Conservation (phyloP, 2,797 vertebrate species). For the Molothrus ater region DNA sequence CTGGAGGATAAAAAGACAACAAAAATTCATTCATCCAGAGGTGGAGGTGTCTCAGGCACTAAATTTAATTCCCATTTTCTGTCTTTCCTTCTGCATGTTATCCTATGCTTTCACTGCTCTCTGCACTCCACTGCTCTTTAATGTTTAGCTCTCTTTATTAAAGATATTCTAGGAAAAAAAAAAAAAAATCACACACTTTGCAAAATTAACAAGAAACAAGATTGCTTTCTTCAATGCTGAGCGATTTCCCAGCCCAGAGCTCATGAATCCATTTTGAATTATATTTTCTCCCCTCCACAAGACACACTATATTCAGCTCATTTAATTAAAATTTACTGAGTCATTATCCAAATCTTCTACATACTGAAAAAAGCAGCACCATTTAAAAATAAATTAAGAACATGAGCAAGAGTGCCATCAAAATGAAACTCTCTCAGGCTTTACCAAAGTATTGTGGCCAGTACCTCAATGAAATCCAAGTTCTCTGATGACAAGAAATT, state of each 20-base stretch:
- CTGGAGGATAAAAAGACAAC: neutral
- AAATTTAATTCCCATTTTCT: neutral
- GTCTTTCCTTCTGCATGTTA: neutral
- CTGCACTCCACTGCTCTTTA: neutral
- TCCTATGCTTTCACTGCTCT: neutral
- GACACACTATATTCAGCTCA: slow-evolving; percentile 37
- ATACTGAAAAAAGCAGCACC: neutral
- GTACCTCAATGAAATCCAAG: neutral
- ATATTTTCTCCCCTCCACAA: neutral
- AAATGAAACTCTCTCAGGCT: slow-evolving; percentile 13
- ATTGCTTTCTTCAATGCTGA: neutral
- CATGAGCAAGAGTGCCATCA: neutral
- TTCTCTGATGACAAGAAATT: neutral
- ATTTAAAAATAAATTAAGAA: slow-evolving; percentile 53
- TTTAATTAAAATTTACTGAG: slow-evolving; percentile 72
- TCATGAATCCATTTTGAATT: slow-evolving; percentile 17
- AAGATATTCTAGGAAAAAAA: neutral
- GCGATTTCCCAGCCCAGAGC: neutral
- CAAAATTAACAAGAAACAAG: slow-evolving; percentile 24
- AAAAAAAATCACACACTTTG: neutral
- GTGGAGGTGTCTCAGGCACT: neutral
- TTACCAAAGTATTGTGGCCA: neutral
- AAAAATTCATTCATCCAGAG: neutral
- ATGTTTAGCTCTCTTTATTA: neutral
- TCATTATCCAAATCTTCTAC: slow-evolving; percentile 50